Conservation (phyloP, 2,888 invertebrate species). For the Harmothoe impar region DNA sequence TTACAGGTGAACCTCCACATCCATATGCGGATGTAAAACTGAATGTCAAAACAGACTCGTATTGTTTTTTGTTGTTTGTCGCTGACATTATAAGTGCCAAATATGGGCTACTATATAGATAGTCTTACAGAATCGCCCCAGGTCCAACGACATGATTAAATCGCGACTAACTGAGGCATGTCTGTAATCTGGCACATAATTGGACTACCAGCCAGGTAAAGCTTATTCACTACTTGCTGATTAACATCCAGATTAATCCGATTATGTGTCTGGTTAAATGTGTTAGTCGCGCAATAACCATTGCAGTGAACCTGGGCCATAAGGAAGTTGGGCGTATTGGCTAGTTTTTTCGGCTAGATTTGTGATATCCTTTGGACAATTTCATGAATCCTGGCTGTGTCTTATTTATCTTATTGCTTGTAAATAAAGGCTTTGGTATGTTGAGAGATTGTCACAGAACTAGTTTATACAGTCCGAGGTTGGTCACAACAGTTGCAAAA, state of each 20-base stretch:
- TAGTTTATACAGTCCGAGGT: neutral
- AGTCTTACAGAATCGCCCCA: too few species aligned
- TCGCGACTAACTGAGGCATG: too few species aligned
- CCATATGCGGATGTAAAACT: slow-evolving; percentile 59
- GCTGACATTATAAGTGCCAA: too few species aligned
- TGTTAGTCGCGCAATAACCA: neutral
- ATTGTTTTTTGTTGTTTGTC: slow-evolving; percentile 25
- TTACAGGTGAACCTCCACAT: slow-evolving; percentile 57
- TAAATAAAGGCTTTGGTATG: neutral
- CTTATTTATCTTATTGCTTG: neutral
- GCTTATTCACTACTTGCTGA: neutral
- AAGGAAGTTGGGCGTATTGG: too few species aligned
- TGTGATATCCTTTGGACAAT: too few species aligned
- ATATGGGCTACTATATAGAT: too few species aligned
- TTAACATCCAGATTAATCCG: neutral
- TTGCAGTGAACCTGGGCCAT: too few species aligned
- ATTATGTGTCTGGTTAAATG: neutral
- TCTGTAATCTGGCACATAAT: too few species aligned
- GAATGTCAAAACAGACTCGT: slow-evolving; percentile 53
- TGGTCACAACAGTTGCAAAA: neutral
- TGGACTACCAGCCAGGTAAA: too few species aligned
- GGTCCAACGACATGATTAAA: too few species aligned
- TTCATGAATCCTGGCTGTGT: too few species aligned
- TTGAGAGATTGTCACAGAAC: slow-evolving; percentile 15
- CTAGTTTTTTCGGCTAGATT: too few species aligned